Evolutionary conservation across 2,113 vertebrate genomes (phyloP).

Genomic region (Prunella himalayana): DNA sequence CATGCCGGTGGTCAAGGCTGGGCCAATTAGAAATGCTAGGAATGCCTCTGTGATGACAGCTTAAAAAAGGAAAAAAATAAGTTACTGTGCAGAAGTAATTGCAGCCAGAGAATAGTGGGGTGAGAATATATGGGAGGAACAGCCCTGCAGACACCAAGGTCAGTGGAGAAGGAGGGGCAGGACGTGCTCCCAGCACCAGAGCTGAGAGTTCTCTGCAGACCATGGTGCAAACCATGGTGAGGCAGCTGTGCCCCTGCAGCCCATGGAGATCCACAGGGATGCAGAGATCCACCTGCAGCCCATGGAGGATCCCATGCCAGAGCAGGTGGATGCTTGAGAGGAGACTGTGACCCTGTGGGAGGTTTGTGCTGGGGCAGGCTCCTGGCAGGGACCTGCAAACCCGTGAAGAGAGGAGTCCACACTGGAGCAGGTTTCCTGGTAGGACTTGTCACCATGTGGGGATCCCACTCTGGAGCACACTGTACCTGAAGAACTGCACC

Average conservation of each 20-base stretch:
- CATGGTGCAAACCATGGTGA: neutral
- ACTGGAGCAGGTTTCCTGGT: neutral
- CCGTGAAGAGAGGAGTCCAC: neutral
- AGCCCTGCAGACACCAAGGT: neutral
- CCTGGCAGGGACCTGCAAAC: neutral
- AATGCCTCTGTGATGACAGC: neutral
- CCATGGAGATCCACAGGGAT: too few species aligned
- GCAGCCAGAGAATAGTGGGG: rapidly evolving
- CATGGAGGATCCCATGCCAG: rapidly evolving
- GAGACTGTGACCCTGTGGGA: neutral
- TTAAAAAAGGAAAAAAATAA: neutral
- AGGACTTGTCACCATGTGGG: neutral
- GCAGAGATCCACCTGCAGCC: neutral
- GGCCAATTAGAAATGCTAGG: neutral
- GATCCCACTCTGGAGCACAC: neutral
- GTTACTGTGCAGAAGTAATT: neutral
- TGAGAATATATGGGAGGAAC: neutral
- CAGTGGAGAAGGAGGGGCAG: neutral
- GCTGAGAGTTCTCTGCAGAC: neutral
- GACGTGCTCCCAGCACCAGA: neutral
- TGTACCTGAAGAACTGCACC: neutral
- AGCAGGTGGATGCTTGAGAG: too few species aligned
- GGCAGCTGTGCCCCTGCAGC: neutral
- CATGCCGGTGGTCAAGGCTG: neutral
- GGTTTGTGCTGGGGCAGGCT: rapidly evolving